phyloP scores from a whole-genome alignment of 2,797 vertebrate genomes.

The Rhodeus uyekii region DNA sequence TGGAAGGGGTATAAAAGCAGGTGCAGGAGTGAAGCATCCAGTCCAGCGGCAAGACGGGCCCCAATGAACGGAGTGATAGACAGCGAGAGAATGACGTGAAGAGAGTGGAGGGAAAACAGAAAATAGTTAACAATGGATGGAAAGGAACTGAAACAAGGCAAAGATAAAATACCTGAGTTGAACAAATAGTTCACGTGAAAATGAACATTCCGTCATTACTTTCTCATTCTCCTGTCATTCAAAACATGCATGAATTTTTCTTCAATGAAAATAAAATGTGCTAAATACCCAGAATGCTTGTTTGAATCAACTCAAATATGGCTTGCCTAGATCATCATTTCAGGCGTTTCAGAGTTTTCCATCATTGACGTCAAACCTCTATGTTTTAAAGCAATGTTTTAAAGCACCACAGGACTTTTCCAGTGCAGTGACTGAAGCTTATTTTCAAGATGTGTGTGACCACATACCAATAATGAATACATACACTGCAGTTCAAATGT shows the following conservation, averaged over 20 bases:
- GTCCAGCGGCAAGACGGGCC: conserved; percentile 55
- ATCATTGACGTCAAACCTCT: not conserved
- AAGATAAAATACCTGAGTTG: not conserved
- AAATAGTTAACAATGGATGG: conserved; percentile 47
- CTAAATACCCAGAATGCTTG: not conserved
- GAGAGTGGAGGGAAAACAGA: conserved; percentile 52
- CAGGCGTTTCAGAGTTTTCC: not conserved
- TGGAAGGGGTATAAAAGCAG: conserved; percentile 58
- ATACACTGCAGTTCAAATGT: not conserved
- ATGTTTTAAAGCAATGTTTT: no score
- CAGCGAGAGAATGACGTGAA: conserved; percentile 45
- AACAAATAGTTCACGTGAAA: not conserved
- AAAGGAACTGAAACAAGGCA: conserved; percentile 54
- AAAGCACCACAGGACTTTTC: no score
- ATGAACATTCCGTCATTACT: not conserved
- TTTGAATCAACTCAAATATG: not conserved
- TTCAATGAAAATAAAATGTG: not conserved
- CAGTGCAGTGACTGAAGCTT: not conserved
- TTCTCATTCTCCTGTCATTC: not conserved
- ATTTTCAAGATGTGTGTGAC: not conserved
- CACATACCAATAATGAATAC: not conserved
- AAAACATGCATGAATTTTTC: not conserved
- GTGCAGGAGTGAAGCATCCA: conserved; percentile 67
- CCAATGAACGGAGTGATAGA: conserved; percentile 46
- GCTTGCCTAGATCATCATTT: not conserved